A percentile compares a stretch with the other conserved stretches of the same genome.
phyloP scores from a whole-genome alignment of 2,888 invertebrate genomes.

The Pachycephus smyrnensis region DNA sequence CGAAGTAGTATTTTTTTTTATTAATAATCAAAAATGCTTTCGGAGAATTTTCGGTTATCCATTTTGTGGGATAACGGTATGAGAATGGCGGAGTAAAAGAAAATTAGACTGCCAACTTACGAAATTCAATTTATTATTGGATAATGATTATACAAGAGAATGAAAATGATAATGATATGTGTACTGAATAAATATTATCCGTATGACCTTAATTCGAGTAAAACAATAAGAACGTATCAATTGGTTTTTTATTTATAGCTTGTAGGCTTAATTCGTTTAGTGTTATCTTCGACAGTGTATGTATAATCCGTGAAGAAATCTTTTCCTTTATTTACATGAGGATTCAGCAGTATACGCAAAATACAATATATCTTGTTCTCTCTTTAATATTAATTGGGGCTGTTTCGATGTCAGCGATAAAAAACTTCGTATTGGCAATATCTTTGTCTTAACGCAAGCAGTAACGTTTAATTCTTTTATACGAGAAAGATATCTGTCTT shows the following conservation, averaged over 20 bases:
- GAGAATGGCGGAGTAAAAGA: not conserved
- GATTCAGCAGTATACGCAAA: not conserved
- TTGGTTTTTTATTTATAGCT: no score
- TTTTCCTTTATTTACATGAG: not conserved
- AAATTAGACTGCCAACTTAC: constrained; percentile 12
- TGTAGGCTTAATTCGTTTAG: no score
- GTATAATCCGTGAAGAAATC: not conserved
- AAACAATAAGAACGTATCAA: not conserved
- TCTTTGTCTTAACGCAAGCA: no score
- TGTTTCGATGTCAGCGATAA: no score
- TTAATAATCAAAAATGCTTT: no score
- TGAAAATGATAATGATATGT: constrained; percentile 33
- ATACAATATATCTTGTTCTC: constrained; percentile 5
- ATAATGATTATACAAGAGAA: constrained; percentile 32
- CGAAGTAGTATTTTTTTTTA: no score
- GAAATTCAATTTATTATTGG: constrained; percentile 40
- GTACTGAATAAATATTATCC: constrained; percentile 39
- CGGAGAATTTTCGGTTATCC: no score
- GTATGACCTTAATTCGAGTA: constrained; percentile 20
- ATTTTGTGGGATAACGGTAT: no score
- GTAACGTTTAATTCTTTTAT: constrained; percentile 4
- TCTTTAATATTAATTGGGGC: not conserved
- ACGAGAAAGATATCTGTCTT: no score
- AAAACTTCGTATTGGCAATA: no score
- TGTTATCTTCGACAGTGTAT: not conserved